phyloP scores from a whole-genome alignment of 2,888 invertebrate genomes.

The Drosophila subsilvestris region DNA sequence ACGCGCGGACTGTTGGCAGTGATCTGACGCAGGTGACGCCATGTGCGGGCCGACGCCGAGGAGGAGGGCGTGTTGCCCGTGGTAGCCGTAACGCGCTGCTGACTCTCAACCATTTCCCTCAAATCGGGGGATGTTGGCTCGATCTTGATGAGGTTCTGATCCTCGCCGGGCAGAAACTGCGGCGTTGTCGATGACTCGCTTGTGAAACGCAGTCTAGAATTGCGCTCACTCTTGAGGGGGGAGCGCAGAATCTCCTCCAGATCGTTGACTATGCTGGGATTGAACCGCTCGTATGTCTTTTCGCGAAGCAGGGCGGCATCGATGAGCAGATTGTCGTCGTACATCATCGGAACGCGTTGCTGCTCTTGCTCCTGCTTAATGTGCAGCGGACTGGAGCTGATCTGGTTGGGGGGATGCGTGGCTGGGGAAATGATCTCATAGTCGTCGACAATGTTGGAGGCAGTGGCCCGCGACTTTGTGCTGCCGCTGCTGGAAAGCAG shows the following conservation, averaged over 20 bases:
- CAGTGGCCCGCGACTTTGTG: conserved; percentile 47
- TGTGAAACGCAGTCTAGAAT: conserved; percentile 78
- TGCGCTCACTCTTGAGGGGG: conserved; percentile 80
- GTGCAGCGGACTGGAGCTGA: conserved; percentile 81
- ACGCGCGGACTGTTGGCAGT: conserved; percentile 52
- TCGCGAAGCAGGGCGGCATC: conserved; percentile 80
- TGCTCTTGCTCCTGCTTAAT: conserved; percentile 78
- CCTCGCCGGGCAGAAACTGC: conserved; percentile 77
- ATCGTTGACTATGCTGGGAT: conserved; percentile 83
- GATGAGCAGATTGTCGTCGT: conserved; percentile 81
- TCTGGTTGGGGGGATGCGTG: conserved; percentile 81
- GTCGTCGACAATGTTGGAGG: conserved; percentile 78
- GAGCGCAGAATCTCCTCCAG: conserved; percentile 84
- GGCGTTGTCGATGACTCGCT: conserved; percentile 81
- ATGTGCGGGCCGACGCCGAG: conserved; percentile 62
- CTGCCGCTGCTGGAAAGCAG: conserved; percentile 40
- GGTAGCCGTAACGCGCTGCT: conserved; percentile 47
- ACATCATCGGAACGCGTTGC: conserved; percentile 75
- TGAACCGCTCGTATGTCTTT: conserved; percentile 81
- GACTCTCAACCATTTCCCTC: conserved; percentile 77
- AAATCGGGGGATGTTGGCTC: conserved; percentile 81
- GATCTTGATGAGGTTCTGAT: conserved; percentile 79
- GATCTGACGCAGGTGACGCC: conserved; percentile 62
- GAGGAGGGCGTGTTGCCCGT: conserved; percentile 37
- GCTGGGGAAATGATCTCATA: conserved; percentile 82